A percentile compares a stretch with the other conserved stretches of the same genome.
phyloP scores from a whole-genome alignment of 2,113 vertebrate species.

The Furnarius figulus region DNA sequence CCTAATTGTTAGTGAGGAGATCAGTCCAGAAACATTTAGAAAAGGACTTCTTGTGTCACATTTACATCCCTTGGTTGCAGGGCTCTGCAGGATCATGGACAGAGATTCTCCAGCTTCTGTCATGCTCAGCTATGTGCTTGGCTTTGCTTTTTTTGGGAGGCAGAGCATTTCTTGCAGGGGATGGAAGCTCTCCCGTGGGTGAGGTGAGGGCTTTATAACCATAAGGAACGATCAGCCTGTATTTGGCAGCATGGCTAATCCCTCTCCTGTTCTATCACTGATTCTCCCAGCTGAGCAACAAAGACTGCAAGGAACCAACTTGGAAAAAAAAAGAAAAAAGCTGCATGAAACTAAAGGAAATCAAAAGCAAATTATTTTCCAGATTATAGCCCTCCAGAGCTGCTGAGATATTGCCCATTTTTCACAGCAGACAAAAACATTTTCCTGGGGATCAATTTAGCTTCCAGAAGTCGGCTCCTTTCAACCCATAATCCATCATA shows the following conservation, averaged over 20 bases:
- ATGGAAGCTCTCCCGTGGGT: neutral
- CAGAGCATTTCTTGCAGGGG: neutral
- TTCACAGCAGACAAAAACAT: slow-evolving; percentile 99
- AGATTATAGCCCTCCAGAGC: slow-evolving; percentile 77
- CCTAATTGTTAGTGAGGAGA: neutral
- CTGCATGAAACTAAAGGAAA: slow-evolving; percentile 61
- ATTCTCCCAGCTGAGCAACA: slow-evolving; percentile 38
- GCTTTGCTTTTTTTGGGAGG: neutral
- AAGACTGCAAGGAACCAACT: slow-evolving; percentile 44
- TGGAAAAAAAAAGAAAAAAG: neutral
- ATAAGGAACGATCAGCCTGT: slow-evolving; percentile 17
- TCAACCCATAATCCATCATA: slow-evolving; percentile 99
- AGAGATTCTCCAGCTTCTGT: neutral
- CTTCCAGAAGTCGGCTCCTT: slow-evolving; percentile 88
- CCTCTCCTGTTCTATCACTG: slow-evolving; percentile 1
- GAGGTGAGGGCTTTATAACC: slow-evolving; percentile 8
- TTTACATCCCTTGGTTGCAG: neutral
- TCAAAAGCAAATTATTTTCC: slow-evolving; percentile 84
- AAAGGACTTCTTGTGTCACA: neutral
- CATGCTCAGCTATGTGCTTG: neutral
- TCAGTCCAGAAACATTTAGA: neutral
- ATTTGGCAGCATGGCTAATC: slow-evolving; percentile 1
- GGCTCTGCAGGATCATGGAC: neutral
- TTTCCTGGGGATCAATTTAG: slow-evolving; percentile 97
- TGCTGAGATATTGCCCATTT: slow-evolving; percentile 91